Percentiles rank a stretch among this genome's conserved stretches.
phyloP scores from a whole-genome alignment of 2,797 vertebrate species.

The Hoplostethus atlanticus region DNA sequence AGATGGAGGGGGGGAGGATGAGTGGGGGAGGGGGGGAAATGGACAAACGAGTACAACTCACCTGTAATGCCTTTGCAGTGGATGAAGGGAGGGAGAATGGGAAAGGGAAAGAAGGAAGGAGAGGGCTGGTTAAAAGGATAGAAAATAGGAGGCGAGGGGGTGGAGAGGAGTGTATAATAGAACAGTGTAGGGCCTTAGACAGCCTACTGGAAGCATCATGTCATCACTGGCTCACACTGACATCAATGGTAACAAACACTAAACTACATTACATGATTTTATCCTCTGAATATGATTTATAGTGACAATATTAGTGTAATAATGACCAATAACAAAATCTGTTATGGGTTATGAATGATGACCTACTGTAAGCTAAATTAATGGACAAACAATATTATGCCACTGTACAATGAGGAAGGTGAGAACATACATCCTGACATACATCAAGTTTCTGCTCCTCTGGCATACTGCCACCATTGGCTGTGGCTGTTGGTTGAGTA shows the following conservation, averaged over 20 bases:
- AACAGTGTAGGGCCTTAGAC: slow-evolving; percentile 16
- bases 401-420: slow-evolving; percentile 48
- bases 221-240: slow-evolving; percentile 56
- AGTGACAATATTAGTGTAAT: slow-evolving; percentile 61
- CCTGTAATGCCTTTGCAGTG: slow-evolving; percentile 88
- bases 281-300: slow-evolving; percentile 66
- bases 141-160: background rate
- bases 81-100: slow-evolving; percentile 74
- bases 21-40: slow-evolving; percentile 41
- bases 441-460: slow-evolving; percentile 27
- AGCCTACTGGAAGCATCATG: slow-evolving; percentile 29
- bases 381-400: slow-evolving; percentile 52
- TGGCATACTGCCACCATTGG: slow-evolving; percentile 41
- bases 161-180: slow-evolving; percentile 17
- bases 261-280: slow-evolving; percentile 36
- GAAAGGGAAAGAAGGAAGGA: slow-evolving; percentile 28
- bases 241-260: slow-evolving; percentile 72
- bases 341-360: slow-evolving; percentile 50
- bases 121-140: slow-evolving; percentile 11
- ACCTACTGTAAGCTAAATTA: slow-evolving; percentile 57
- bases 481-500: slow-evolving; percentile 44
- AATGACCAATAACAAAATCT: slow-evolving; percentile 42
- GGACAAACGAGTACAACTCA: slow-evolving; percentile 82
- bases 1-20: slow-evolving; percentile 51
- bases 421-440: slow-evolving; percentile 26